Evolutionary conservation across 2,113 vertebrate species (phyloP).

Genomic region (Mirza zaza): DNA sequence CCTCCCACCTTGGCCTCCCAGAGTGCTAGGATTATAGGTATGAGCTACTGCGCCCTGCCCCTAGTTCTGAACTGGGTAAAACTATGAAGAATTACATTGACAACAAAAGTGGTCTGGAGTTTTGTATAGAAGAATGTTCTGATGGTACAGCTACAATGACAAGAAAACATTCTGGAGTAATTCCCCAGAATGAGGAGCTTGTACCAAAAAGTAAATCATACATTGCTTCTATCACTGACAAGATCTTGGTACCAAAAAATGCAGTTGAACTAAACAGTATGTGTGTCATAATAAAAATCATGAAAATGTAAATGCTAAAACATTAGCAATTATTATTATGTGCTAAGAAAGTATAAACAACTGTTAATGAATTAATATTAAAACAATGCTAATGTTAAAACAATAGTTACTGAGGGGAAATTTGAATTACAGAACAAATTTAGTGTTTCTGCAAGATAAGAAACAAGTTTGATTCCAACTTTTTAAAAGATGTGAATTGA

Average conservation of each 20-base stretch:
- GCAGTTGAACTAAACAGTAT: neutral
- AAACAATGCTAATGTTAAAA: neutral
- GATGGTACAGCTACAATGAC: neutral
- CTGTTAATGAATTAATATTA: neutral
- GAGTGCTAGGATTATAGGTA: too few species aligned
- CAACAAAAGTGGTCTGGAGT: neutral
- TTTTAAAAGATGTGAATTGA: neutral
- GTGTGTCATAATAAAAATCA: neutral
- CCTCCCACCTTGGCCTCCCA: too few species aligned
- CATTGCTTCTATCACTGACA: neutral
- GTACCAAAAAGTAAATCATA: neutral
- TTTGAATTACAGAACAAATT: neutral
- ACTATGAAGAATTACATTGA: neutral
- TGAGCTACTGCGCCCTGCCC: too few species aligned
- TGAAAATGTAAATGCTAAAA: constrained; percentile 12
- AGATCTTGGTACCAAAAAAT: neutral
- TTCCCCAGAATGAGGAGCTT: neutral
- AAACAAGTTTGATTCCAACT: neutral
- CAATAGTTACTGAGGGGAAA: neutral
- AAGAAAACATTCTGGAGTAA: neutral
- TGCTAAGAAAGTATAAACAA: neutral
- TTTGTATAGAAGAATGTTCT: neutral
- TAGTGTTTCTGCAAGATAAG: neutral
- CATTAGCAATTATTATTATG: neutral
- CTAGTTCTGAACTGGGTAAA: neutral